Conservation (phyloP, 2,797 vertebrate genomes). For the Lates japonicus region DNA sequence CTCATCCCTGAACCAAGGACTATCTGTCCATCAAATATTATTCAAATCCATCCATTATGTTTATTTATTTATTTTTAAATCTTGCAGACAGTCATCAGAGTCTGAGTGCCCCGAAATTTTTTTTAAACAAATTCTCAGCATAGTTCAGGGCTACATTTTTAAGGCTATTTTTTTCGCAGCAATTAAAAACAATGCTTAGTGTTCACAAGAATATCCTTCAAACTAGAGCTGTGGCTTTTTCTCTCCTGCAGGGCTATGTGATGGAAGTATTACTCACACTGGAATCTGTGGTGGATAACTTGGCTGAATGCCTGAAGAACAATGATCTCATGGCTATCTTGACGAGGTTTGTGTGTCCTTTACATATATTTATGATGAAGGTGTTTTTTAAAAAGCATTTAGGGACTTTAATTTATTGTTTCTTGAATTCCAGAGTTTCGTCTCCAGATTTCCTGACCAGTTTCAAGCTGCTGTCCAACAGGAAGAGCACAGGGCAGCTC, state of each 20-base stretch:
- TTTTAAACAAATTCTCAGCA: neutral
- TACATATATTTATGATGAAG: neutral
- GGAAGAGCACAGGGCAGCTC: conserved; percentile 96
- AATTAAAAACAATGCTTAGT: neutral
- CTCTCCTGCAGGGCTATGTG: conserved; percentile 91
- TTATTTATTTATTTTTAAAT: neutral
- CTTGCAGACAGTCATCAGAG: neutral
- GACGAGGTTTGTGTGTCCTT: conserved; percentile 87
- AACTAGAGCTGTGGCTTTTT: neutral
- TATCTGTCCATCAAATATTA: conserved; percentile 3
- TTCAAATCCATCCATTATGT: neutral
- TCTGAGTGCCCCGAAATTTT: neutral
- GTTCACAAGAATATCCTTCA: neutral
- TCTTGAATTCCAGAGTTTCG: conserved; percentile 87
- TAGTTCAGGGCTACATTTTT: neutral
- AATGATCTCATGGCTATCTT: conserved; percentile 93
- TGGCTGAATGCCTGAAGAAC: conserved; percentile 98
- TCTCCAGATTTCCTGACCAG: conserved; percentile 93
- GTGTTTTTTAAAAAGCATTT: neutral
- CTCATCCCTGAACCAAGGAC: neutral
- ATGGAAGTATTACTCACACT: conserved; percentile 97
- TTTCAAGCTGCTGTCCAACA: conserved; percentile 91
- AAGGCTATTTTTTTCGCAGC: neutral
- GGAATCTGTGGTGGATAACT: conserved; percentile 96
- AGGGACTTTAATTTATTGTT: neutral